Evolutionary conservation across 2,888 invertebrate genomes (phyloP).

Genomic region (Carterocephalus palaemon): DNA sequence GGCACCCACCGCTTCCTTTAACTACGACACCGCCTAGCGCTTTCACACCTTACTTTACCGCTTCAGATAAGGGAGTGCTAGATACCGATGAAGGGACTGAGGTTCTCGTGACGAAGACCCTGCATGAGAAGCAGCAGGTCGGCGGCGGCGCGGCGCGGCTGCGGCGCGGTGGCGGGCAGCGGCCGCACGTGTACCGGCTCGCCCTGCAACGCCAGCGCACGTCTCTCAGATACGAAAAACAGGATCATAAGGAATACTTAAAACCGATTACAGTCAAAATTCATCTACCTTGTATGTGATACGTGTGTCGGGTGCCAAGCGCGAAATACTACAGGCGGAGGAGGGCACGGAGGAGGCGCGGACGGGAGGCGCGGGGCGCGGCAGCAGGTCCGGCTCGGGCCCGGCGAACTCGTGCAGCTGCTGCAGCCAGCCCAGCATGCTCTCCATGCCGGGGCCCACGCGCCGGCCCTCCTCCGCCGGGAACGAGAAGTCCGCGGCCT

Average conservation of each 20-base stretch:
- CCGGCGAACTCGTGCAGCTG: slow-evolving; percentile 90
- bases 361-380: slow-evolving; percentile 81
- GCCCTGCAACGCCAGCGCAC: slow-evolving; percentile 79
- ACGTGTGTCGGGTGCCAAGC: slow-evolving; percentile 80
- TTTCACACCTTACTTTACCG: not conserved
- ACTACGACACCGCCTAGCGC: no score
- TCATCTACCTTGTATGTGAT: slow-evolving; percentile 90
- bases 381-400: slow-evolving; percentile 88
- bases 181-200: slow-evolving; percentile 93
- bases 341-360: slow-evolving; percentile 68
- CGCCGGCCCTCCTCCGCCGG: slow-evolving; percentile 53
- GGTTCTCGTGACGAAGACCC: slow-evolving; percentile 92
- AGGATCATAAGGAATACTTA: not conserved
- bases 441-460: slow-evolving; percentile 86
- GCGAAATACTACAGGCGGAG: slow-evolving; percentile 69
- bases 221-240: not conserved
- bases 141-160: slow-evolving; percentile 89
- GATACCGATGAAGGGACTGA: slow-evolving; percentile 89
- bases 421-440: slow-evolving; percentile 91
- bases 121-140: slow-evolving; percentile 89
- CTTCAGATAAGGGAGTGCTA: not conserved
- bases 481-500: slow-evolving; percentile 46
- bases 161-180: slow-evolving; percentile 81
- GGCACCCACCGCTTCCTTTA: no score
- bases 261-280: not conserved